Conservation (phyloP, 1,140 invertebrate genomes). For the Cydia strobilella region DNA sequence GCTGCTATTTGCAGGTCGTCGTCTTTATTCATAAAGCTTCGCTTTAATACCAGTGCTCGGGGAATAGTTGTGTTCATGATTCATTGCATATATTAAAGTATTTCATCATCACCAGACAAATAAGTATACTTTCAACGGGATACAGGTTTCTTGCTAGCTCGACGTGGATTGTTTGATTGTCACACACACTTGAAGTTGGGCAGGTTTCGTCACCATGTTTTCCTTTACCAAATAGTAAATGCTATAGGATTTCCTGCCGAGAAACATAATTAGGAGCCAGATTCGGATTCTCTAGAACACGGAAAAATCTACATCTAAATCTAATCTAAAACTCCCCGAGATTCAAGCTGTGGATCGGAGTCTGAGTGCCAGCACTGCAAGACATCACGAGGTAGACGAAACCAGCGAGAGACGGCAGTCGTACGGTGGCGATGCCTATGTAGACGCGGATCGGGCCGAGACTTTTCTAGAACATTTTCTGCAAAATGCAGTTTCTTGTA, state of each 20-base stretch:
- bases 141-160: no score
- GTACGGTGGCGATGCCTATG: conserved; percentile 41
- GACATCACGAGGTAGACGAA: conserved; percentile 38
- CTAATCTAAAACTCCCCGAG: conserved; percentile 39
- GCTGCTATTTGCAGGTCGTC: not conserved
- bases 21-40: conserved; percentile 10
- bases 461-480: conserved; percentile 41
- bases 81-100: not conserved
- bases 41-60: not conserved
- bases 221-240: no score
- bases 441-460: conserved; percentile 43
- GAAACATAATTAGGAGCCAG: no score
- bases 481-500: not conserved
- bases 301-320: no score
- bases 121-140: no score
- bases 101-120: no score
- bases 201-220: no score
- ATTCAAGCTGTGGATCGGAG: conserved; percentile 37
- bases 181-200: no score
- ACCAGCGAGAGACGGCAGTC: conserved; percentile 37
- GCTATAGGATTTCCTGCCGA: no score
- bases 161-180: no score
- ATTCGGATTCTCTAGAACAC: no score
- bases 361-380: conserved; percentile 15
- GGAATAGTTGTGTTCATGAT: not conserved